Percentiles rank a stretch among this genome's conserved stretches.
phyloP scores from a whole-genome alignment of 1,140 invertebrate species.

The Oscheius sp. region DNA sequence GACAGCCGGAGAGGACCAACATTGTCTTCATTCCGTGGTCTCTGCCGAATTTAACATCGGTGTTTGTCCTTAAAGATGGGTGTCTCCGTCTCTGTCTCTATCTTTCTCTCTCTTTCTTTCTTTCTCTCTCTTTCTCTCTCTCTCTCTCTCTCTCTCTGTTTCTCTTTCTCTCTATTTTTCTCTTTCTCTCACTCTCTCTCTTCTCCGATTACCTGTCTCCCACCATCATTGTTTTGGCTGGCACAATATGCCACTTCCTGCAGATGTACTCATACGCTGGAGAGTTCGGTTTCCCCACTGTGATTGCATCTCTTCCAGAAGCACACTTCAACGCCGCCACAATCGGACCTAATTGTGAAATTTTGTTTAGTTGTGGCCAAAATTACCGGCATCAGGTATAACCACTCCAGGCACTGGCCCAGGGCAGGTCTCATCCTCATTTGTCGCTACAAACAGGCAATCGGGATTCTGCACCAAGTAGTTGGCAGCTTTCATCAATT shows the following conservation, averaged over 20 bases:
- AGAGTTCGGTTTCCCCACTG: slow-evolving; percentile 80
- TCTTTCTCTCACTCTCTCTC: too few species aligned
- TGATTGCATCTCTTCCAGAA: slow-evolving; percentile 73
- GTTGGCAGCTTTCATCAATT: slow-evolving; percentile 82
- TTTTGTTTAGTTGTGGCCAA: slow-evolving; percentile 55
- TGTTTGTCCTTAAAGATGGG: slow-evolving; percentile 48
- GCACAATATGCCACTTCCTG: slow-evolving; percentile 68
- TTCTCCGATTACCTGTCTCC: slow-evolving; percentile 82
- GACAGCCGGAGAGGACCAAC: slow-evolving; percentile 55
- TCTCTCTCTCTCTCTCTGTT: too few species aligned
- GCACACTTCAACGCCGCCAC: slow-evolving; percentile 78
- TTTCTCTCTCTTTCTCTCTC: too few species aligned
- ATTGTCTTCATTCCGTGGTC: slow-evolving; percentile 56
- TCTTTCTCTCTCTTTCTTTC: too few species aligned
- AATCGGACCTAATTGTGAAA: slow-evolving; percentile 81
- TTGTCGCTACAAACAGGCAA: slow-evolving; percentile 83
- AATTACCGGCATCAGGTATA: slow-evolving; percentile 64
- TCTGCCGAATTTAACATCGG: slow-evolving; percentile 56
- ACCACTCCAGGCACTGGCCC: slow-evolving; percentile 61
- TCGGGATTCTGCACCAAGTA: slow-evolving; percentile 72
- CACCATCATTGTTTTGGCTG: slow-evolving; percentile 83
- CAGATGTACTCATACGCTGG: slow-evolving; percentile 67
- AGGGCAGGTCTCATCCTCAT: slow-evolving; percentile 82
- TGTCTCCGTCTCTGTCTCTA: neutral
- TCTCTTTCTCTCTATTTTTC: too few species aligned